phyloP scores from a whole-genome alignment of 2,797 vertebrate genomes.

The Capromys pilorides region DNA sequence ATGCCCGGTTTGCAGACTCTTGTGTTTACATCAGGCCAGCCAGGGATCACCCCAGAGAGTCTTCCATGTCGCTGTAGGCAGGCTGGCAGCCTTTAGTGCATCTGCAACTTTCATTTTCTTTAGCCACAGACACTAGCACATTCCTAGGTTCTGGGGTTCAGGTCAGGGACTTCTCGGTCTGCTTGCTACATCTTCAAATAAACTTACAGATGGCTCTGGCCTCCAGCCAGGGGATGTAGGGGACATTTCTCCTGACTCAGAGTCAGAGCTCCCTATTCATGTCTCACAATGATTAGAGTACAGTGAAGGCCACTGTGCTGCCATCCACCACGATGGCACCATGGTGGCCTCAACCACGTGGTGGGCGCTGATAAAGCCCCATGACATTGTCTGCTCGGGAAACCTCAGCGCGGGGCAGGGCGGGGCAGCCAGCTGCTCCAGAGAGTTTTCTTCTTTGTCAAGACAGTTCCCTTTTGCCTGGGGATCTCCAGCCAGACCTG shows the following conservation, averaged over 20 bases:
- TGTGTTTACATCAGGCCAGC: background rate
- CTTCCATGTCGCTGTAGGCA: background rate
- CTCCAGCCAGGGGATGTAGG: too few species aligned
- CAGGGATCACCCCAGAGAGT: background rate
- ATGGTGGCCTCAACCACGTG: fast-evolving
- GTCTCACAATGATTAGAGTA: background rate
- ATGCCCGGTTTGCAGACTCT: background rate
- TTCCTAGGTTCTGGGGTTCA: background rate
- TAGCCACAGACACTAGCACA: too few species aligned
- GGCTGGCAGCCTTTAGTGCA: background rate
- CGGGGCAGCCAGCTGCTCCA: background rate
- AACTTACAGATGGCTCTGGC: background rate
- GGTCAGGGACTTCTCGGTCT: background rate
- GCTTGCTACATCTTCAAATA: background rate
- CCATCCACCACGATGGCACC: too few species aligned
- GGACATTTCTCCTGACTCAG: background rate
- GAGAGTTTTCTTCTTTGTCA: background rate
- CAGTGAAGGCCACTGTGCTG: fast-evolving
- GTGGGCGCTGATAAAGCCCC: background rate
- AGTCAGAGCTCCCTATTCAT: background rate
- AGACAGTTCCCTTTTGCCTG: background rate
- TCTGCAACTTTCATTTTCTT: background rate
- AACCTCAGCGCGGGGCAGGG: background rate
- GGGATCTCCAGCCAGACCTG: background rate
- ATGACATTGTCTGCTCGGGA: background rate